phyloP scores from a whole-genome alignment of 2,888 invertebrate genomes.

The Phaedon cochleariae region DNA sequence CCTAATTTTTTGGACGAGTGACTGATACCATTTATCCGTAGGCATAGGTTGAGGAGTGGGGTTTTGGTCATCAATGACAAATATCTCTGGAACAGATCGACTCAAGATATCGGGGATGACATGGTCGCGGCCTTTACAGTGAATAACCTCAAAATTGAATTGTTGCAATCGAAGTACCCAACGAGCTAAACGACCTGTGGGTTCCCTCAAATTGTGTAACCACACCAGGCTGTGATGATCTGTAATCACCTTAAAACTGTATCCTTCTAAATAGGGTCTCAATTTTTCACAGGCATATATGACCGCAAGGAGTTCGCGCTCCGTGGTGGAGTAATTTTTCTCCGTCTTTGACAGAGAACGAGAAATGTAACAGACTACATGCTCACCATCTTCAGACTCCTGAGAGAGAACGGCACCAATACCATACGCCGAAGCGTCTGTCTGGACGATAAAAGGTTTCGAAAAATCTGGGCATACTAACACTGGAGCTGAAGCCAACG shows the following conservation, averaged over 20 bases:
- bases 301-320: slow-evolving; percentile 28
- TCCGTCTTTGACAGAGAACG: slow-evolving; percentile 25
- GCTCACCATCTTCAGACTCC: slow-evolving; percentile 20
- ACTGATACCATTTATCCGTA: slow-evolving; percentile 2
- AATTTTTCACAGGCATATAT: slow-evolving; percentile 33
- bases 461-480: slow-evolving; percentile 31
- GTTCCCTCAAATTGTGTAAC: slow-evolving; percentile 27
- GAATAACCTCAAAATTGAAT: slow-evolving; percentile 37
- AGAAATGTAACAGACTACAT: slow-evolving; percentile 25
- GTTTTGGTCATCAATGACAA: neutral
- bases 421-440: slow-evolving; percentile 36
- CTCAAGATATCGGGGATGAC: slow-evolving; percentile 27
- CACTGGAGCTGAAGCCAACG: slow-evolving; percentile 24
- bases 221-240: slow-evolving; percentile 28
- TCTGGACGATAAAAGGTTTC: slow-evolving; percentile 36
- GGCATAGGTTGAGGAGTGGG: slow-evolving; percentile 12
- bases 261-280: slow-evolving; percentile 30
- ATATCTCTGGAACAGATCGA: neutral
- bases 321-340: slow-evolving; percentile 28
- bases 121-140: slow-evolving; percentile 26
- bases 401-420: slow-evolving; percentile 38
- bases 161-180: slow-evolving; percentile 30
- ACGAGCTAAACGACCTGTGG: slow-evolving; percentile 16
- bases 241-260: slow-evolving; percentile 33
- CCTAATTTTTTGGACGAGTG: neutral